Evolutionary conservation across 2,888 invertebrate species (phyloP).

Genomic region (Cephalotes varians): DNA sequence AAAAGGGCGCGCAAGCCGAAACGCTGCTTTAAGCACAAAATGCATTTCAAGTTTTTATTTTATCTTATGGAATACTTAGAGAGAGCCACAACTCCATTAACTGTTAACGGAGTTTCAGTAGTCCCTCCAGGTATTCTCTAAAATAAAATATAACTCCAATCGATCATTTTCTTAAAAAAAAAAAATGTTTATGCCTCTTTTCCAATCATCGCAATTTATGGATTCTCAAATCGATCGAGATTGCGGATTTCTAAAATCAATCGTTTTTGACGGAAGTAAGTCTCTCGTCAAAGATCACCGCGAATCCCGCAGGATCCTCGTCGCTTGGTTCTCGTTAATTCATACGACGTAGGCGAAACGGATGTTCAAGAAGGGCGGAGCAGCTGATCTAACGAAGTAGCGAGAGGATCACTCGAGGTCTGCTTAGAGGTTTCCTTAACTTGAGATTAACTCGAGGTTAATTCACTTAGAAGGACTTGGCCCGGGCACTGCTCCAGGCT

Average conservation of each 20-base stretch:
- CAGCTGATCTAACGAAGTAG: slow-evolving; percentile 70
- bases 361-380: slow-evolving; percentile 63
- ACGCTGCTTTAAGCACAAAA: slow-evolving; percentile 38
- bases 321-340: slow-evolving; percentile 55
- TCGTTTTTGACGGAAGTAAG: background rate
- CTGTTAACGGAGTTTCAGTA: slow-evolving; percentile 24
- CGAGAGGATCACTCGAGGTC: slow-evolving; percentile 78
- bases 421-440: slow-evolving; percentile 84
- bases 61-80: slow-evolving; percentile 31
- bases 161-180: background rate
- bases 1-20: slow-evolving; percentile 34
- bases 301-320: slow-evolving; percentile 59
- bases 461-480: slow-evolving; percentile 84
- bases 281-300: slow-evolving; percentile 26
- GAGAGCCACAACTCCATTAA: slow-evolving; percentile 37
- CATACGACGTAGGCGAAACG: slow-evolving; percentile 35
- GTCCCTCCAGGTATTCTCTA: slow-evolving; percentile 5
- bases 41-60: slow-evolving; percentile 44
- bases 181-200: background rate
- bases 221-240: too few species aligned
- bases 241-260: background rate
- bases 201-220: background rate
- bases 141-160: slow-evolving; percentile 1
- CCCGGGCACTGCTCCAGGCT: slow-evolving; percentile 82
- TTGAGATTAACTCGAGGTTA: slow-evolving; percentile 85